phyloP scores from a whole-genome alignment of 2,888 invertebrate genomes.

The Phorcus lineatus region DNA sequence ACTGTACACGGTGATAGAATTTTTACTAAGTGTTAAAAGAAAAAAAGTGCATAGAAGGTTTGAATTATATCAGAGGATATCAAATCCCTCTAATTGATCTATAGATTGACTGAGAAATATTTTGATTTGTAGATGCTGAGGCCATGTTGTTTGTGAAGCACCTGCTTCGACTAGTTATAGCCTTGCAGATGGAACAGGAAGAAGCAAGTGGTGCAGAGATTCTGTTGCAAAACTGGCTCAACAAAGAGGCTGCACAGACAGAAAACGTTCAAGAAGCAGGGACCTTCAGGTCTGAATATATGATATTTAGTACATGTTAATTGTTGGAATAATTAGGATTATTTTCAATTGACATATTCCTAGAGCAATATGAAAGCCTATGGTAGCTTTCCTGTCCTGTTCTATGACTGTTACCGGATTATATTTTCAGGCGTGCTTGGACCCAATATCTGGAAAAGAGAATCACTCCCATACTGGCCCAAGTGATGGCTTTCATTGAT shows the following conservation, averaged over 20 bases:
- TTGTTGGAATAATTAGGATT: no score
- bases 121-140: neutral
- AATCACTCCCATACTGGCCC: conserved; percentile 64
- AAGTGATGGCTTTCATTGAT: conserved; percentile 64
- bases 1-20: no score
- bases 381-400: no score
- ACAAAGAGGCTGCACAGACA: conserved; percentile 58
- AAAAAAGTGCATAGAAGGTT: no score
- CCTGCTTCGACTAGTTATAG: conserved; percentile 46
- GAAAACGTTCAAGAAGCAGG: conserved; percentile 64
- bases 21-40: no score
- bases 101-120: no score
- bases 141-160: conserved; percentile 31
- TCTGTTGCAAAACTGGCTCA: conserved; percentile 54
- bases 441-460: conserved; percentile 60
- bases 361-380: no score
- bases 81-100: no score
- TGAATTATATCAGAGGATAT: no score
- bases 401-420: neutral
- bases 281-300: conserved; percentile 53
- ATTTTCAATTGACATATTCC: no score
- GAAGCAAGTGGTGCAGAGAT: conserved; percentile 27
- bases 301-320: no score
- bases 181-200: conserved; percentile 62
- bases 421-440: conserved; percentile 56